Percentiles rank a stretch among this genome's conserved stretches.
phyloP scores from a whole-genome alignment of 2,888 invertebrate genomes.

The Antitype chi region DNA sequence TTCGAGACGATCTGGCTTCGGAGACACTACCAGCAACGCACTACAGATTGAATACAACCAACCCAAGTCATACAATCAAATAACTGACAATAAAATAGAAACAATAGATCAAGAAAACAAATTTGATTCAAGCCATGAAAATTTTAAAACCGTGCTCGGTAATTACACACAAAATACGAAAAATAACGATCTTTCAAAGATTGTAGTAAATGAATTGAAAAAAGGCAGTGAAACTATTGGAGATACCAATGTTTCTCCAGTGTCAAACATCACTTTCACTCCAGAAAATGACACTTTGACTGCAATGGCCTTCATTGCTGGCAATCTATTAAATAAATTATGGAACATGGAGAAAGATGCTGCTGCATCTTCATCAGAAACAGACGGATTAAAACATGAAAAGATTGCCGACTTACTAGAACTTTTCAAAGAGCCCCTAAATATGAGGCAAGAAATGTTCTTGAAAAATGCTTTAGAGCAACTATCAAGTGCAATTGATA shows the following conservation, averaged over 20 bases:
- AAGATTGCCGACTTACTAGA: slow-evolving; percentile 84
- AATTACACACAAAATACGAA: slow-evolving; percentile 78
- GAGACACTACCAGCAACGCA: slow-evolving; percentile 69
- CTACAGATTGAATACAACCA: slow-evolving; percentile 81
- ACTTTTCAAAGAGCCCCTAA: slow-evolving; percentile 85
- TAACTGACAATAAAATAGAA: slow-evolving; percentile 84
- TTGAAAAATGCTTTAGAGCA: slow-evolving; percentile 82
- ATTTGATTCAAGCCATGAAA: slow-evolving; percentile 69
- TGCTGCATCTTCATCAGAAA: slow-evolving; percentile 77
- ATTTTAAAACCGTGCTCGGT: slow-evolving; percentile 71
- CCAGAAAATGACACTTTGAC: slow-evolving; percentile 86
- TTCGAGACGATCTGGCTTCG: slow-evolving; percentile 72
- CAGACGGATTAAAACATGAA: slow-evolving; percentile 81
- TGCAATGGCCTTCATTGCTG: slow-evolving; percentile 87
- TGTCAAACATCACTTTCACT: slow-evolving; percentile 86
- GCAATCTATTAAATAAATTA: slow-evolving; percentile 84
- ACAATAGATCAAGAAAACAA: slow-evolving; percentile 71
- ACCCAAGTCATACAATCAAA: slow-evolving; percentile 74
- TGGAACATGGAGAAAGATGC: slow-evolving; percentile 86
- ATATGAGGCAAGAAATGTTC: slow-evolving; percentile 83
- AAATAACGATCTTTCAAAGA: slow-evolving; percentile 81
- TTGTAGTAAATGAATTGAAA: slow-evolving; percentile 84
- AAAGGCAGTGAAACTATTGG: slow-evolving; percentile 82
- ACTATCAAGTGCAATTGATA: slow-evolving; percentile 79
- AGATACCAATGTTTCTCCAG: slow-evolving; percentile 75